phyloP scores from a whole-genome alignment of 2,113 vertebrate species.

The Istiophorus platypterus region DNA sequence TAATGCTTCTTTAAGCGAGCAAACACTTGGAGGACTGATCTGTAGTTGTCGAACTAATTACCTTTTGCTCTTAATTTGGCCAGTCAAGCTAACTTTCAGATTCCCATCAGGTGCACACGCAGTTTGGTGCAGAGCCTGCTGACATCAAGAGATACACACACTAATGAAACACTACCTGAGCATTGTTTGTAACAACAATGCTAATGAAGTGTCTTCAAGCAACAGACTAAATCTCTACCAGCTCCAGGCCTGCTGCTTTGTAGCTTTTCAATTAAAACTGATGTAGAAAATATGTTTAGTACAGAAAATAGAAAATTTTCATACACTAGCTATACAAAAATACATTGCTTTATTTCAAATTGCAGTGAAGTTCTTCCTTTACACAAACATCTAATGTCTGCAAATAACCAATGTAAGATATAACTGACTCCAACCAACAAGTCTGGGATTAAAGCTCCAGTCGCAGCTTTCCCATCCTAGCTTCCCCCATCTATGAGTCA shows the following conservation, averaged over 20 bases:
- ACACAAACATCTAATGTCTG: conserved; percentile 41
- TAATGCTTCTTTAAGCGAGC: neutral
- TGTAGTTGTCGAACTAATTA: neutral
- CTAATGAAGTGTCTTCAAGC: neutral
- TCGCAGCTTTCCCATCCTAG: neutral
- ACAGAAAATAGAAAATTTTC: conserved; percentile 62
- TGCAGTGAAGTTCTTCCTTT: conserved; percentile 34
- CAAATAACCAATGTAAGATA: conserved; percentile 15
- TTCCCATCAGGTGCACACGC: neutral
- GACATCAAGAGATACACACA: neutral
- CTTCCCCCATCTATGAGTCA: neutral
- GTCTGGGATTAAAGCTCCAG: neutral
- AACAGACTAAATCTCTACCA: neutral
- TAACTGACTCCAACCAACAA: neutral
- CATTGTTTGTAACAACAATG: neutral
- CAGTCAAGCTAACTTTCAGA: neutral
- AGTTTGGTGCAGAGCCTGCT: neutral
- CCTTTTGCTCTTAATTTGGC: neutral
- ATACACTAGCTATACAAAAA: conserved; percentile 74
- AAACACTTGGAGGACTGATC: neutral
- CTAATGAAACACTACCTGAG: neutral
- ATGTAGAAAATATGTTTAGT: conserved; percentile 9
- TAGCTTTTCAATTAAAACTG: conserved; percentile 13
- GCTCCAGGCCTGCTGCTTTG: neutral
- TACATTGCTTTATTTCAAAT: conserved; percentile 70